phyloP scores from a whole-genome alignment of 2,888 invertebrate genomes.

The Lottia scabra region DNA sequence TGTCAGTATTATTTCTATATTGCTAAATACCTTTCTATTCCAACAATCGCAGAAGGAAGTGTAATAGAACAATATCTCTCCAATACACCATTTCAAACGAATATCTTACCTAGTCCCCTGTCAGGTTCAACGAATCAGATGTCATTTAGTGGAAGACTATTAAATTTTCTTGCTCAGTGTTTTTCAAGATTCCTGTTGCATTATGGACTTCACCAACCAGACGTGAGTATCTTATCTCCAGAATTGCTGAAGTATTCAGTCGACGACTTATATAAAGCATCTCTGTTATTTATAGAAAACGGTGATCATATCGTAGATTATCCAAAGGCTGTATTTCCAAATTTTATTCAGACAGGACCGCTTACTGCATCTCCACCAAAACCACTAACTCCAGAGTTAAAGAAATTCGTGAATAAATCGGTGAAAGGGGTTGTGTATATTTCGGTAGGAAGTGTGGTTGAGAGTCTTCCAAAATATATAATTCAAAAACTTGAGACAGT shows the following conservation, averaged over 20 bases:
- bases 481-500: slow-evolving; percentile 27
- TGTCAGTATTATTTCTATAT: not conserved
- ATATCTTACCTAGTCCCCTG: not conserved
- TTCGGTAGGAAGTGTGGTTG: slow-evolving; percentile 35
- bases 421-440: slow-evolving; percentile 37
- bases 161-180: not conserved
- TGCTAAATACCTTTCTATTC: not conserved
- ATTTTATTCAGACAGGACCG: slow-evolving; percentile 37
- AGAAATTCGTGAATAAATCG: slow-evolving; percentile 30
- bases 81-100: not conserved
- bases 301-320: slow-evolving; percentile 34
- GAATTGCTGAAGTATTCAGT: too few relatives aligned
- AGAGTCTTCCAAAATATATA: slow-evolving; percentile 22
- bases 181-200: too few relatives aligned
- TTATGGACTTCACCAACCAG: too few relatives aligned
- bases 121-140: slow-evolving; percentile 10
- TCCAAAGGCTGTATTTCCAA: slow-evolving; percentile 33
- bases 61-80: not conserved
- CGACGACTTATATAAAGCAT: not conserved
- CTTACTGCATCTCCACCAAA: slow-evolving; percentile 32
- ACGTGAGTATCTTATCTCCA: too few relatives aligned
- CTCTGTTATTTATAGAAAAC: slow-evolving; percentile 20
- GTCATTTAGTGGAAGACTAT: slow-evolving; percentile 11
- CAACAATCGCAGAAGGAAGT: not conserved
- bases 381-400: slow-evolving; percentile 28